A percentile compares a stretch with the other conserved stretches of the same genome.
Evolutionary conservation across 1,140 invertebrate species (phyloP).

Genomic region (Vollenhovia emeryi): DNA sequence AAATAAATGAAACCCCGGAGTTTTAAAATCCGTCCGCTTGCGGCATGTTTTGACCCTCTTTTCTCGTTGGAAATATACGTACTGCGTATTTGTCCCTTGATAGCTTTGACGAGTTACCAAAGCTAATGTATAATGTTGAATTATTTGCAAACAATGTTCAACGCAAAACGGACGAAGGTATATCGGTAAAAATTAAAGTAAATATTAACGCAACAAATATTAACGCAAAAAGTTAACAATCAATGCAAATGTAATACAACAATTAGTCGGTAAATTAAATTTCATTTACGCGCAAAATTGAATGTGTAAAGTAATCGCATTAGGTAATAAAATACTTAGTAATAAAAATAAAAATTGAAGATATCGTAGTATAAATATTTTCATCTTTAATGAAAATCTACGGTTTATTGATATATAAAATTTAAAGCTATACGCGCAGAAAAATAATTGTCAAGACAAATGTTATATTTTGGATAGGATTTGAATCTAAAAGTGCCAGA

Average conservation of each 20-base stretch:
- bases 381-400: not conserved
- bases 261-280: not conserved
- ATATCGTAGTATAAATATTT: not conserved
- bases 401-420: conserved; percentile 20
- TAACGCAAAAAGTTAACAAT: not conserved
- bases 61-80: not conserved
- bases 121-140: not conserved
- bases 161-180: not conserved
- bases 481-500: not conserved
- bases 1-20: conserved; percentile 33
- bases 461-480: not conserved
- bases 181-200: not conserved
- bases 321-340: not conserved
- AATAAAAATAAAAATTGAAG: not conserved
- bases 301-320: not conserved
- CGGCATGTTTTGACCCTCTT: not conserved
- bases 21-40: conserved; percentile 10
- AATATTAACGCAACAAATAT: not conserved
- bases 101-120: not conserved
- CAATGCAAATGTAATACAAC: not conserved
- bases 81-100: not conserved
- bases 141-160: not conserved
- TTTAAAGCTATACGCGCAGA: not conserved
- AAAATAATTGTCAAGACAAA: not conserved
- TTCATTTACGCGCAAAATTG: not conserved